Base-by-base conservation (phyloP, 2,888 invertebrate genomes). In the Lobophora halterata region DNA sequence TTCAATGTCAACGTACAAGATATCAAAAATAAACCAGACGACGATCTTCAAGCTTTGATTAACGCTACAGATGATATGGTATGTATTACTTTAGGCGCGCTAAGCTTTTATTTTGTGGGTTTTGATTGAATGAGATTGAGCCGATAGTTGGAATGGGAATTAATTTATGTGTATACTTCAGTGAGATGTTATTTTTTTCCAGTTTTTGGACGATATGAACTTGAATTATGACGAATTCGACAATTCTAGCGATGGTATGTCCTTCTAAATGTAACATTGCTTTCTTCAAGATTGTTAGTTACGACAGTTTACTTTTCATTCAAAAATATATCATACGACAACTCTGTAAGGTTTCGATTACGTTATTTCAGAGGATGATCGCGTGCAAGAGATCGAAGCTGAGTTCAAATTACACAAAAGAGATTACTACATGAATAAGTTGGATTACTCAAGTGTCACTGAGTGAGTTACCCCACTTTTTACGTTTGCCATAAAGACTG, bases 351-450 rank as follows among this genome's bases (percentile, higher is more conserved):
- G n/a, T n/a, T n/a, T n/a, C n/a, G n/a, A n/a, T n/a, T n/a, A n/a
- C n/a, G n/a, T n/a, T 49, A 46, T 79, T 67, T 54, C 83, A 76
- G 88, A 83, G 55, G 89, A 89, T 39, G 29, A 26, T 3, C 29
- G 29, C n/a, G 10, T 43, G 4, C 89, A 90, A 2, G 89, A 89
- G 40, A 90, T 92, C 29, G 88, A 89, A 46, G 90, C 91, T 55
- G 96, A 96, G 78, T 98, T 97, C 72, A 79, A 88, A 36, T 90
- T 93, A 46, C 95, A 95, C 71, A 98, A 98, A 74, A 91, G 92
- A 49, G 92, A 96, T 68, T 99, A 98, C 81, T 99, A 99, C 70
- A 93, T 93, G 85, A 94, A 92, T 52, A 98, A 98, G 75, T 79
- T 98, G 72, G 93, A 94, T 43, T 95, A 93, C 69, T 85, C 89